Percentiles rank a stretch among this genome's conserved stretches.
These are phyloP conservation scores for Limenitis camilla DNA, from an alignment of 2,888 invertebrate species.

Conservation along the genomic window DNA sequence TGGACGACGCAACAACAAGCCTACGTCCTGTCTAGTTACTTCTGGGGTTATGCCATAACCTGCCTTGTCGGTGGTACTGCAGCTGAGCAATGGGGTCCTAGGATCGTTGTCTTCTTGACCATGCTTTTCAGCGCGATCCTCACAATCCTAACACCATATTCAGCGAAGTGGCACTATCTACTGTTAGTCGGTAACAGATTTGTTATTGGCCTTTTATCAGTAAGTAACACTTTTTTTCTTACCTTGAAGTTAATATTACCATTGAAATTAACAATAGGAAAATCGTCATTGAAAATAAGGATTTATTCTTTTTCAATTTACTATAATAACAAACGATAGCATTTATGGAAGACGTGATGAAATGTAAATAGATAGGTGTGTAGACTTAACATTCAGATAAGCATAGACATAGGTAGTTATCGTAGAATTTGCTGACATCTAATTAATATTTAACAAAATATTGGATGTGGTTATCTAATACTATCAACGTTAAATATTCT, in stretches of 20 bases:
- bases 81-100: constrained; percentile 78
- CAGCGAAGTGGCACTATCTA: constrained; percentile 74
- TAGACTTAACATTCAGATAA: too few species aligned
- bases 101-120: constrained; percentile 73
- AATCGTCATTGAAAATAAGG: too few species aligned
- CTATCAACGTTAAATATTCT: too few species aligned
- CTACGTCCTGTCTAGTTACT: constrained; percentile 74
- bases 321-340: background rate
- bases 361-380: too few species aligned
- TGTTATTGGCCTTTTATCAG: constrained; percentile 76
- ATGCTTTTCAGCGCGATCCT: constrained; percentile 70
- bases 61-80: constrained; percentile 77
- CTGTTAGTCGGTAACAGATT: constrained; percentile 75
- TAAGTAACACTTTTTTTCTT: constrained; percentile 42
- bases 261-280: too few species aligned
- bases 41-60: constrained; percentile 77
- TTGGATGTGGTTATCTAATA: too few species aligned
- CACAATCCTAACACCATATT: constrained; percentile 76
- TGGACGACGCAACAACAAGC: constrained; percentile 79
- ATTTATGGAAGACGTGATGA: background rate
- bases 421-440: too few species aligned
- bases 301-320: too few species aligned
- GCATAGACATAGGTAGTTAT: too few species aligned
- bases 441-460: too few species aligned
- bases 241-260: too few species aligned